These are phyloP conservation scores for Entomobrya proxima DNA, from an alignment of 2,888 invertebrate genomes.

Conservation along the genomic window DNA sequence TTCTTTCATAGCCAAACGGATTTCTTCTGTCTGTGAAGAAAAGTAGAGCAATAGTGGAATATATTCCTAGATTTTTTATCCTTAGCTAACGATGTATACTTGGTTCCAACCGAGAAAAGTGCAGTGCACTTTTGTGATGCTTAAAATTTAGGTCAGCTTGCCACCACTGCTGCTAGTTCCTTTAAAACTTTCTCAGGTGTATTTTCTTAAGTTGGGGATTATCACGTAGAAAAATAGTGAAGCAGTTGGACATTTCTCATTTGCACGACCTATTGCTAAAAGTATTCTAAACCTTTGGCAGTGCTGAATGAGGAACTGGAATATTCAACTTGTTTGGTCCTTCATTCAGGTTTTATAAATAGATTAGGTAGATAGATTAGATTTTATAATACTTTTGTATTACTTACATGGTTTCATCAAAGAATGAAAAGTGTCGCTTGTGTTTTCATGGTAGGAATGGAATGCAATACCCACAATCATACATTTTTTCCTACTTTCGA, in stretches of 20 bases:
- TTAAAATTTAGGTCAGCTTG: background rate
- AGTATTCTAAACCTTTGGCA: too few species aligned
- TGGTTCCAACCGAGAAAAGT: background rate
- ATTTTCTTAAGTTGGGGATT: constrained; percentile 18
- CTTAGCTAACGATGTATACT: background rate
- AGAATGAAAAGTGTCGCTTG: too few species aligned
- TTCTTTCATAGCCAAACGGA: background rate
- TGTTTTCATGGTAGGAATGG: too few species aligned
- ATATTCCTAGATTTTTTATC: background rate
- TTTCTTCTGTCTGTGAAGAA: background rate
- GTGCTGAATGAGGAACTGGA: background rate
- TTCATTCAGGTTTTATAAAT: too few species aligned
- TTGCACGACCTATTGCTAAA: background rate
- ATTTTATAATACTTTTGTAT: too few species aligned
- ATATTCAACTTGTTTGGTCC: too few species aligned
- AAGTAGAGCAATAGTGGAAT: background rate
- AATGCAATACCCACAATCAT: too few species aligned
- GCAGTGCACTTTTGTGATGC: background rate
- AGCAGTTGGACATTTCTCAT: constrained; percentile 7
- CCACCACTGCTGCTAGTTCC: background rate
- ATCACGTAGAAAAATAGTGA: background rate
- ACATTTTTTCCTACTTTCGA: too few species aligned
- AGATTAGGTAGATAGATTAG: too few species aligned
- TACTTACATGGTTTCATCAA: too few species aligned
- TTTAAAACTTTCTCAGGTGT: constrained; percentile 19